A percentile compares a stretch with the other conserved stretches of the same genome.
Conservation (phyloP, 2,888 invertebrate genomes). For the Melanostoma mellinum region DNA sequence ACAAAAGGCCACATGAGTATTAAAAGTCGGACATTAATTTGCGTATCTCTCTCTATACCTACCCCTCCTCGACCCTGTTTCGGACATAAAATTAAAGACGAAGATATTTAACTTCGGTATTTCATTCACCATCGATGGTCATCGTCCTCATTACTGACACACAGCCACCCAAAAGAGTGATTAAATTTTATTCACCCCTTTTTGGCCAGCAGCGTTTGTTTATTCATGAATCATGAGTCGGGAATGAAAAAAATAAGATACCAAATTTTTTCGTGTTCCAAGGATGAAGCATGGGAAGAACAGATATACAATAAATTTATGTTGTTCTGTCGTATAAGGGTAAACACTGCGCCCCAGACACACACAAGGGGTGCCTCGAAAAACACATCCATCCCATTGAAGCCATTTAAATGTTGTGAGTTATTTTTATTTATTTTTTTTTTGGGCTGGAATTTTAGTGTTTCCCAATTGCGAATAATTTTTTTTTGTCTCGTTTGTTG, state of each 20-base stretch:
- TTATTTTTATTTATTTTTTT: not conserved
- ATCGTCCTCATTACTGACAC: constrained; percentile 29
- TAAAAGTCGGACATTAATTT: constrained; percentile 17
- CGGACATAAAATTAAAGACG: not conserved
- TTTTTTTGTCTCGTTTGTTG: constrained; percentile 6
- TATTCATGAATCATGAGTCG: constrained; percentile 10
- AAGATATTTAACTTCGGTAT: not conserved
- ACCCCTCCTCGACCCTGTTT: not conserved
- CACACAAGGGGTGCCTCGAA: constrained; percentile 1
- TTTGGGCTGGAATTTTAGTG: constrained; percentile 9
- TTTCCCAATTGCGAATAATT: constrained; percentile 14
- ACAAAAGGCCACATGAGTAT: constrained; percentile 15
- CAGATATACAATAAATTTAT: not conserved
- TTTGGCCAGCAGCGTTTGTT: constrained; percentile 6
- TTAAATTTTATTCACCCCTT: constrained; percentile 38
- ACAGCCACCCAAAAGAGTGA: constrained; percentile 18
- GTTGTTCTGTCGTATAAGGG: not conserved
- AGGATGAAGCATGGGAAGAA: not conserved
- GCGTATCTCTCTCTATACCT: not conserved
- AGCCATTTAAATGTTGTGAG: constrained; percentile 31
- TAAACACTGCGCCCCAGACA: constrained; percentile 6
- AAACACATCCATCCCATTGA: constrained; percentile 7
- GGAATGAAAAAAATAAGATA: constrained; percentile 4
- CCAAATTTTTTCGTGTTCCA: constrained; percentile 7
- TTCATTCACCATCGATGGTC: constrained; percentile 24